These are phyloP conservation scores for Rhabdomys pumilio DNA, from an alignment of 2,797 vertebrate species.

Conservation along the genomic window DNA sequence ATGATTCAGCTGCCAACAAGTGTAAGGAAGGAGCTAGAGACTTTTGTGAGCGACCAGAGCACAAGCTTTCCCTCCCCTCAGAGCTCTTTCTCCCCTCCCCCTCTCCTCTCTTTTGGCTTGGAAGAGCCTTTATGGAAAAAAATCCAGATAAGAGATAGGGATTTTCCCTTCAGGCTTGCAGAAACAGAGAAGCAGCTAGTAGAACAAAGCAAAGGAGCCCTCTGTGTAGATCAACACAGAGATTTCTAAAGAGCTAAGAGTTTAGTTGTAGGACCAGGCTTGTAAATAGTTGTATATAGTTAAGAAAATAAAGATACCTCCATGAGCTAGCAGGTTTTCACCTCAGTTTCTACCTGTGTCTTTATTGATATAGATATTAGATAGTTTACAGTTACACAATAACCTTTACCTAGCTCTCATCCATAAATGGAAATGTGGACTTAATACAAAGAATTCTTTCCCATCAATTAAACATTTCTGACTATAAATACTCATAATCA, in stretches of 20 bases:
- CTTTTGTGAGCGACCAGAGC: not conserved
- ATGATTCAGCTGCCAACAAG: not conserved
- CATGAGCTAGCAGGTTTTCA: not conserved
- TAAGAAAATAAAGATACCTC: not conserved
- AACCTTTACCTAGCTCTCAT: constrained; percentile 21
- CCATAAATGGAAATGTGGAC: constrained; percentile 53
- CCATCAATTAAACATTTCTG: constrained; percentile 2
- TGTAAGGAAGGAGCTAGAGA: not conserved
- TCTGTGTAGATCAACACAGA: not conserved
- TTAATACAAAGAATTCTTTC: constrained; percentile 47
- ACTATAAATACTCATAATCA: constrained; percentile 25
- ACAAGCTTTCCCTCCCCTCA: too few species aligned
- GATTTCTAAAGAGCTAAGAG: not conserved
- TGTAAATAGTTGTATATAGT: not conserved
- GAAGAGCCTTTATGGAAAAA: not conserved
- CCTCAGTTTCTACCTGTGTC: not conserved
- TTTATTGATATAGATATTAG: not conserved
- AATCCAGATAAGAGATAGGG: not conserved
- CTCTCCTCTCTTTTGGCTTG: too few species aligned
- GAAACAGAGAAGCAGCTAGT: not conserved
- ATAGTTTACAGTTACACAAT: not conserved
- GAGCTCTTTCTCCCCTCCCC: too few species aligned
- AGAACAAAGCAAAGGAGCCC: not conserved
- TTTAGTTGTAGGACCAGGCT: not conserved
- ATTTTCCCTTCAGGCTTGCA: not conserved